Evolutionary conservation across 2,113 vertebrate genomes (phyloP), one percentile per base, ranked within the genome.

Genomic region (Anhinga anhinga): DNA sequence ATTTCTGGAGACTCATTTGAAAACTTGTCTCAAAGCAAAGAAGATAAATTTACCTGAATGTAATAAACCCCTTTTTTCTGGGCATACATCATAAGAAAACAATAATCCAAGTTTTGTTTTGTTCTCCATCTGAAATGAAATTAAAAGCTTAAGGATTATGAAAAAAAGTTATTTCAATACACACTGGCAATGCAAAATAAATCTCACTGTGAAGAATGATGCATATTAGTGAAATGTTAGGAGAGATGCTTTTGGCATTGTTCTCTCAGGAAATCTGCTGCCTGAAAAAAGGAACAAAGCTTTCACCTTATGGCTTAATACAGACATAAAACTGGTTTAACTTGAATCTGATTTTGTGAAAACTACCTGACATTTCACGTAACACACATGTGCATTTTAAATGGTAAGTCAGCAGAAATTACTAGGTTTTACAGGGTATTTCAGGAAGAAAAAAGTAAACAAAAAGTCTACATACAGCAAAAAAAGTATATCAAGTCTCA

Each of bases 21-120:
- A 90, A 91, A 87, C 16, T 79, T 58, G 13, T 61, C 44, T 73
- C 80, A 82, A 89, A 91, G 76, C 22, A 92, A 59, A 95, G 30
- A 78, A 42, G 21, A 81, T 7, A 50, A 84, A 72, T 82, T 97
- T 98, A 99, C 99, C 99, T 99, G 99, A 91, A 99, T 99, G 89
- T 99, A 99, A 97, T 99, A 99, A 95, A 98, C 97, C 5, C 99
- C 99, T 97, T 99, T 99, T 97, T 98, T 99, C 96, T 99, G 99
- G 61, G 99, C 99, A 84, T 99, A 99, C 99, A 99, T 99, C 99
- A 99, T 99, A 88, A 99, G 98, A 97, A 99, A 99, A 95, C 99
- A 99, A 93, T 99, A 99, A 97, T 99, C 99, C 97, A 99, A 97
- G 95, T 99, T 99, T 97, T 99, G 99, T 94, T 99, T 99, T 42